A percentile compares a stretch with the other conserved stretches of the same genome.
These are phyloP conservation scores for Ornithorhynchus anatinus DNA, from an alignment of 2,113 vertebrate species.

Conservation along the genomic window DNA sequence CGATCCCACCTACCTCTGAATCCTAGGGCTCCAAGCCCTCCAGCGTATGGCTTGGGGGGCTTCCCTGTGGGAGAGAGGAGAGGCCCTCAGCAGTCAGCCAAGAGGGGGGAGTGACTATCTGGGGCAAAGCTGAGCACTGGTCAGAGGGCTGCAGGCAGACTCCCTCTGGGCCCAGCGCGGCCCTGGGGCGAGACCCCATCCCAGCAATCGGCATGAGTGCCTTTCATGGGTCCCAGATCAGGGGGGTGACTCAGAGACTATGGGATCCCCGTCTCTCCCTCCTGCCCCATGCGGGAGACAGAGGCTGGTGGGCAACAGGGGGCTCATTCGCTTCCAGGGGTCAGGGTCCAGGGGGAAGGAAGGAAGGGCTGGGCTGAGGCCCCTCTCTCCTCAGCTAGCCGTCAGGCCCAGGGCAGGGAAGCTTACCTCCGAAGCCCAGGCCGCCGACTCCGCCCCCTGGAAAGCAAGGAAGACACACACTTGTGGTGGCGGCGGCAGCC, in stretches of 20 bases:
- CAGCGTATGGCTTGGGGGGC: slow-evolving; percentile 50
- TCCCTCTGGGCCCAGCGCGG: no score
- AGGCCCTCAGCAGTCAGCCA: background rate
- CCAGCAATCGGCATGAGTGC: background rate
- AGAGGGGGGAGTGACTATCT: no score
- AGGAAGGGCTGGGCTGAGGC: background rate
- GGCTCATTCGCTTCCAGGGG: no score
- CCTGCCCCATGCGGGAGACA: no score
- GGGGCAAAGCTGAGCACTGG: no score
- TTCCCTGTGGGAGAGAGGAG: slow-evolving; percentile 20
- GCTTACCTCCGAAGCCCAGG: slow-evolving; percentile 72
- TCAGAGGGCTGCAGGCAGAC: no score
- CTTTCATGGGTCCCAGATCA: background rate
- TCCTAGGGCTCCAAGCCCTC: slow-evolving; percentile 55
- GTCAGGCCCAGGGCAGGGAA: background rate
- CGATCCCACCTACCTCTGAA: slow-evolving; percentile 65
- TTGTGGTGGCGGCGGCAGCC: rapidly evolving
- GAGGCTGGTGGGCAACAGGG: no score
- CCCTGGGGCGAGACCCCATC: background rate
- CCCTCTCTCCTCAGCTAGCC: background rate
- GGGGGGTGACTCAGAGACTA: background rate
- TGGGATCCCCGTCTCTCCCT: background rate
- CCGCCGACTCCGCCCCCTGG: slow-evolving; percentile 60
- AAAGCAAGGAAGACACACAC: slow-evolving; percentile 24
- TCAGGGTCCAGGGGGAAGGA: no score